Base-by-base conservation (phyloP, 1,140 invertebrate species). In the Listronotus oregonensis region DNA sequence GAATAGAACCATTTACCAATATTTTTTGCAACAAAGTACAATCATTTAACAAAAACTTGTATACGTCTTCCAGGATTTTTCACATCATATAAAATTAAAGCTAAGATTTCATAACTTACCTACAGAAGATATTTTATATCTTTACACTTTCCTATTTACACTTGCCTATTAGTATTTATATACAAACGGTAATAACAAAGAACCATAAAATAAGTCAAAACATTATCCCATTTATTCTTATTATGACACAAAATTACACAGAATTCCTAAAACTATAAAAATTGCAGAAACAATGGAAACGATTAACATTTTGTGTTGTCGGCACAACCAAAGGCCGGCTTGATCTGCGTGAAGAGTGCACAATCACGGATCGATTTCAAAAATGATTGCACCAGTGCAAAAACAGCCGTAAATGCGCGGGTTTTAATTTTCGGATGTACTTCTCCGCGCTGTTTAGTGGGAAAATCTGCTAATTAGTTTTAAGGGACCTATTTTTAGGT, bases 281-380 rank as follows among this genome's bases (percentile, higher is more conserved):
- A 64, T 64, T 39, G 54, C 63, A 57, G 68, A 73, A 74, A 74
- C 73, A 73, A 71, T 73, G 66, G 64, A 68, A 72, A 71, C 70
- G 71, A 74, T 75, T 75, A 73, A 73, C 72, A 75, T 75, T 74
- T 75, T 73, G 70, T 73, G 73, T 73, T 67, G 74, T 73, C 74
- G 74, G 74, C 71, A 67, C 46, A 46, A 62, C 50, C 57, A 70
- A 75, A 75, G 71, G 73, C 67, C n/a, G 34, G 51, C 55, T 71
- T 75, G 73, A 76, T 76, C 67, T 50, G 68, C 74, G 74, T 76
- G 74, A 76, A 76, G 69, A 65, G 54, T 67, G 70, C 64, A 71
- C 62, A 64, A 72, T 75, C 74, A 76, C 74, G 74, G 65, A 65
- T 69, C 70, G 70, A 73, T 71, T 73, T 71, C 74, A 66, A 75